Conservation (phyloP, 1,140 invertebrate species). For the Drosophila pectinifera region DNA sequence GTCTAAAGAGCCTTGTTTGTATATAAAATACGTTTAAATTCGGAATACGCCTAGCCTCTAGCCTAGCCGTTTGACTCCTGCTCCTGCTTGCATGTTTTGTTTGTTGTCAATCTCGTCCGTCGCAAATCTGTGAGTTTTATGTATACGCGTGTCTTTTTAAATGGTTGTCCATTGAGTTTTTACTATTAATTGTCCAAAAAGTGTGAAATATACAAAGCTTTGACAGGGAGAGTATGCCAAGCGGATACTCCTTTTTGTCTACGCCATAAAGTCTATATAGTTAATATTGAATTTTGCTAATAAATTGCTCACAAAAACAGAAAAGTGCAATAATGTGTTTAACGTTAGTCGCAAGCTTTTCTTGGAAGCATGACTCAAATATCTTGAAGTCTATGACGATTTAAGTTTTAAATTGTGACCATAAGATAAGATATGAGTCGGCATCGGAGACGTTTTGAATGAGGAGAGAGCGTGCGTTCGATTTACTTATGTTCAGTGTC, state of each 20-base stretch:
- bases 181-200: constrained; percentile 2
- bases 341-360: neutral
- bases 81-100: neutral
- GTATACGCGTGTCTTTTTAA: neutral
- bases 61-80: constrained; percentile 1
- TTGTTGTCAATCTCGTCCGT: constrained; percentile 3
- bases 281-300: constrained; percentile 22
- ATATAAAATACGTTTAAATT: constrained; percentile 29
- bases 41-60: constrained; percentile 30
- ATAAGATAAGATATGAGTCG: constrained; percentile 4
- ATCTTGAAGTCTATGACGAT: neutral
- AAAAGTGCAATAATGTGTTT: neutral
- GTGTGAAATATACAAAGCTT: constrained; percentile 3
- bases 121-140: constrained; percentile 2
- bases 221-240: constrained; percentile 14
- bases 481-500: too few relatives aligned
- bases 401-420: neutral
- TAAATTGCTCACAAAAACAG: constrained; percentile 16
- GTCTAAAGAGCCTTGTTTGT: constrained; percentile 35
- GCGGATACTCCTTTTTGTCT: constrained; percentile 4
- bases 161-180: constrained; percentile 1
- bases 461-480: too few relatives aligned
- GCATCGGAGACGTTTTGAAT: neutral
- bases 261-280: constrained; percentile 2
- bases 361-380: neutral